These are phyloP conservation scores for Calliphora vomitoria DNA, from an alignment of 2,888 invertebrate species.

Conservation along the genomic window DNA sequence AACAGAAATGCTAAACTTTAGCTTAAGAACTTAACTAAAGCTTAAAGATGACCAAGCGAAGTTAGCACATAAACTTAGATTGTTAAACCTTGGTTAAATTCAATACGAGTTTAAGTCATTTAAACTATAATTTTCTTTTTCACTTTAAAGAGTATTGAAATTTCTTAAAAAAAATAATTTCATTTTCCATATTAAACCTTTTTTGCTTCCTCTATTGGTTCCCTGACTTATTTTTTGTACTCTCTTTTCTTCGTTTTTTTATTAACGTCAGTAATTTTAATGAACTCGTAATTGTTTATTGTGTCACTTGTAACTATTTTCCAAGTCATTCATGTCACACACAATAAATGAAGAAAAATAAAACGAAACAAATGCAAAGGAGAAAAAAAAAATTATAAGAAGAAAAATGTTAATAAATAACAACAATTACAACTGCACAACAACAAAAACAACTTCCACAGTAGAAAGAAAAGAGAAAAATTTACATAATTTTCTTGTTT, in stretches of 20 bases:
- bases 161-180: no score
- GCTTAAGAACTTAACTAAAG: no score
- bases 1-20: no score
- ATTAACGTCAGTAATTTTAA: constrained; percentile 60
- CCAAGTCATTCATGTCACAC: constrained; percentile 70
- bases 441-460: not conserved
- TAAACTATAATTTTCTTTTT: no score
- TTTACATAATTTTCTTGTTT: constrained; percentile 83
- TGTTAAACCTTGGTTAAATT: no score
- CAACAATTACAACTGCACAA: constrained; percentile 34
- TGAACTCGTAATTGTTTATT: constrained; percentile 74
- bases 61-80: no score
- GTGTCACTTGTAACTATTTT: constrained; percentile 72
- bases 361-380: constrained; percentile 13
- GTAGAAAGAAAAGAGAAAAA: constrained; percentile 61
- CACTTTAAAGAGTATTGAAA: no score
- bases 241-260: not conserved
- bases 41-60: no score
- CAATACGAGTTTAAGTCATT: no score
- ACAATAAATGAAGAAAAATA: constrained; percentile 54
- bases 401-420: constrained; percentile 52
- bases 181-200: not conserved
- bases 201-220: not conserved
- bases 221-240: not conserved
- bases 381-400: constrained; percentile 24